Conservation (phyloP, 2,888 invertebrate genomes). For the Melieria crassipennis region DNA sequence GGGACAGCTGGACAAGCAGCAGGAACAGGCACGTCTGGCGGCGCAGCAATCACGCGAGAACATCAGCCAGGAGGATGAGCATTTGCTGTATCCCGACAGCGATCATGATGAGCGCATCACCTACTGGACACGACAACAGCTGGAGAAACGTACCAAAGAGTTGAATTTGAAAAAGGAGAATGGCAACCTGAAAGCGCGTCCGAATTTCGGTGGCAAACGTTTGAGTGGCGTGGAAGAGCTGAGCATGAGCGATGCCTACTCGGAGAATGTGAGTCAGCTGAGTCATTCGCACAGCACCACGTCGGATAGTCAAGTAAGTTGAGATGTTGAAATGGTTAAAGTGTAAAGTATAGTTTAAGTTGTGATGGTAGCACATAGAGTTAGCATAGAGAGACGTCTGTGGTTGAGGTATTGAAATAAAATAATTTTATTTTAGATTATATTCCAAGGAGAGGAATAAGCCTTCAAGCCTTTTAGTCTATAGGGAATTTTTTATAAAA, state of each 20-base stretch:
- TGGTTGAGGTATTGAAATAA: too few species aligned
- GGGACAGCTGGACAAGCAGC: conserved; percentile 74
- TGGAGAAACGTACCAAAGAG: conserved; percentile 76
- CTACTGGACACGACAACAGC: conserved; percentile 77
- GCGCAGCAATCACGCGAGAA: conserved; percentile 58
- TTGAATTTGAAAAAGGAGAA: conserved; percentile 71
- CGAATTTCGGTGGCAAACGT: conserved; percentile 59
- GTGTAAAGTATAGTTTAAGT: too few species aligned
- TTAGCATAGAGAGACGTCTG: too few species aligned
- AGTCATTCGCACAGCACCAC: conserved; percentile 79
- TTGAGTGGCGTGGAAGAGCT: conserved; percentile 67
- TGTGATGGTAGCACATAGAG: too few species aligned
- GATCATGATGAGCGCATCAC: conserved; percentile 64
- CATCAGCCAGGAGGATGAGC: conserved; percentile 62
- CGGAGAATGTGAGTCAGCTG: conserved; percentile 67
- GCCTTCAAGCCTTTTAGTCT: too few species aligned
- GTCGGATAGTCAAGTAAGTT: conserved; percentile 78
- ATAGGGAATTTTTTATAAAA: too few species aligned
- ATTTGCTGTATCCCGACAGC: conserved; percentile 54
- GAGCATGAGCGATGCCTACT: conserved; percentile 66
- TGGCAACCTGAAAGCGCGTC: conserved; percentile 52
- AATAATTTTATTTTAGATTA: neutral
- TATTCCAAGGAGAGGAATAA: too few species aligned
- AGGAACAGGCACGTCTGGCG: conserved; percentile 63
- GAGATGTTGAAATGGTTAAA: neutral